Conservation (phyloP, 2,797 vertebrate species). For the Takifugu ocellatus region DNA sequence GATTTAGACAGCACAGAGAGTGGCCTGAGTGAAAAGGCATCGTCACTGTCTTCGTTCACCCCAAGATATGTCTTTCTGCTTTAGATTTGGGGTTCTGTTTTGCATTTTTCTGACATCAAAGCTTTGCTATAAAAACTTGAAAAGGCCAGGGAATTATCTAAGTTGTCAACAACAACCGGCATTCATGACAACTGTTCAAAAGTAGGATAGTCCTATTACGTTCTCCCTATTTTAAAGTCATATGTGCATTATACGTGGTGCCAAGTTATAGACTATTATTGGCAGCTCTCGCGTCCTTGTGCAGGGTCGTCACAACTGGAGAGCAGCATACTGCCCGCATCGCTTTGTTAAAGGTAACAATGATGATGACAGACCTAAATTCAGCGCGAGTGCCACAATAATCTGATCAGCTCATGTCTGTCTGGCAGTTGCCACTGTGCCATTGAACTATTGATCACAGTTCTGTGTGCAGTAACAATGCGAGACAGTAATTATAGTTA, state of each 20-base stretch:
- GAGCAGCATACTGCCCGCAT: constrained; percentile 1
- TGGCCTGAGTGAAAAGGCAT: constrained; percentile 40
- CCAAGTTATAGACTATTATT: not conserved
- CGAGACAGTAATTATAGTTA: constrained; percentile 62
- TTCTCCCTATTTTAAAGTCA: not conserved
- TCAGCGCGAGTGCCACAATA: constrained; percentile 13
- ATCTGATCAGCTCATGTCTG: constrained; percentile 37
- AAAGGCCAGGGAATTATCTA: not conserved
- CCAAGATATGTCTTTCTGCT: not conserved
- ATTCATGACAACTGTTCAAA: too few relatives aligned
- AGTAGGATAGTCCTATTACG: not conserved
- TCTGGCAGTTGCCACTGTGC: constrained; percentile 26
- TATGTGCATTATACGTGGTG: not conserved
- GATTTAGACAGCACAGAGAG: constrained; percentile 72
- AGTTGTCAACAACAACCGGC: not conserved
- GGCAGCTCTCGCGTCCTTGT: not conserved
- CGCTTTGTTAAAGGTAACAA: constrained; percentile 6
- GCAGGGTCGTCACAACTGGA: constrained; percentile 13
- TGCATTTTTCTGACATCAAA: not conserved
- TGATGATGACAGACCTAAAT: constrained; percentile 35
- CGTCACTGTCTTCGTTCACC: constrained; percentile 2
- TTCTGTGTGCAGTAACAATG: constrained; percentile 50
- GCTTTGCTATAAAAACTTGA: not conserved
- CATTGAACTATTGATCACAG: constrained; percentile 65
- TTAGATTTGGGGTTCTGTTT: constrained; percentile 2